Base-by-base conservation (phyloP, 2,888 invertebrate species). In the Agrotis clavis region DNA sequence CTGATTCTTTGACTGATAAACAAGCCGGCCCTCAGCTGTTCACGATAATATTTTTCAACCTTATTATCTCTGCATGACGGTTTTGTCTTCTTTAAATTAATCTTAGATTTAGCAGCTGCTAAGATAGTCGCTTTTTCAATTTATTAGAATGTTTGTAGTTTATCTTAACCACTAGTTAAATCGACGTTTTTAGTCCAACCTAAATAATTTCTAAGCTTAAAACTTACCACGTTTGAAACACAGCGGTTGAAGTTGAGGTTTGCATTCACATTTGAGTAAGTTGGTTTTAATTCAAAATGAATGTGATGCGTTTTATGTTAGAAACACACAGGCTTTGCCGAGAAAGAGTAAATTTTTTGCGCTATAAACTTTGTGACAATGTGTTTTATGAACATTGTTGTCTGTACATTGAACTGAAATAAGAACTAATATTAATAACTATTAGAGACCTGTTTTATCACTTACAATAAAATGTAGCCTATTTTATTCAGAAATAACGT, bases 201-300 rank as follows among this genome's bases (percentile, higher is more conserved):
- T 61, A 54, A 67, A 74, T 74, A 25, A 75, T 75, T 54, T 41
- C 54, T 59, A 65, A 47, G 41, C 47, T 35, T 67, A 62, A 16
- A 71, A 64, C 35, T 64, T 50, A 72, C 13, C 11, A 1, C 21
- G 11, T 35, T 56, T 57, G 35, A 57, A 57, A 13, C 14, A 35
- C 4, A 18, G 18, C 4, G 54, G 6, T 35, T 21, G 14, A 7
- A 45, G 57, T 3, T 21, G 13, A 16, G 45, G 50, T 57, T 62
- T 47, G 4, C n/a, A 19, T 71, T 67, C n/a, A 41, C 16, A 54
- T 50, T 66, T 41, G 11, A 50, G 30, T 19, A 1, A 74, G 54
- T 54, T 54, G 13, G 35, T 67, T 70, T 74, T 56, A 67, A 63
- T 71, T 53, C 30, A 64, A 41, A 64, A 47, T 13, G 18, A 71